Base-by-base conservation (phyloP, 2,888 invertebrate species). In the Erebia palarica region DNA sequence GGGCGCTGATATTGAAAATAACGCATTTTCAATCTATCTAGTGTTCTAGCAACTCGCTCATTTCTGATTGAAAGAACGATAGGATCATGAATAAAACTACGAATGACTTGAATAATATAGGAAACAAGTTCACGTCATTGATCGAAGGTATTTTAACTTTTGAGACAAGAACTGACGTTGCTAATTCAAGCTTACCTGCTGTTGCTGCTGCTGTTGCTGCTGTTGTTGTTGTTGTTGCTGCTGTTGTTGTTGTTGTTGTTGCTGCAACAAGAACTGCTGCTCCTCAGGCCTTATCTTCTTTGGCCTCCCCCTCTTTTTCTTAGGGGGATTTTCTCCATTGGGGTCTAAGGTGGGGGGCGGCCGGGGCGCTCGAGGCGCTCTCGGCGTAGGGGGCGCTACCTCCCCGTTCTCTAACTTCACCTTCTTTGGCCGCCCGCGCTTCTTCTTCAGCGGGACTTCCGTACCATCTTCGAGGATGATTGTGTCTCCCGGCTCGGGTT, bases 341-440 rank as follows among this genome's bases (percentile, higher is more conserved):
- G 85, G 82, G 68, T 85, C 86, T 60, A 82, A 80, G 55, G 79
- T 74, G 66, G 85, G 82, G 58, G 87, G 84, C 13, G 86, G 82
- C 64, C 89, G 86, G 3, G 90, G 89, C 67, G 92, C 92, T 74
- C 94, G 88, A 1, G 94, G 91, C 51, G 93, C 84, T 55, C 91
- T 85, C 60, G 94, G 94, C 16, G 91, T 85, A 11, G 95, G 92
- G 60, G 95, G 94, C 73, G 95, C 95, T 65, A 94, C 94, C 84
- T 94, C 96, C 44, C 94, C 96, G 84, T 95, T 96, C 82, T 95
- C 94, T 78, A 94, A 89, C 83, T 96, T 96, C 36, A 82, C 95
- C 88, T 97, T 97, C 92, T 97, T 97, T 73, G 97, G 97, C n/a
- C 97, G 92, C 1, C 97, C 97, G n/a, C 97, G 94, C 87, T 97